Evolutionary conservation across 2,888 invertebrate species (phyloP).

Genomic region (Mystacides longicornis): DNA sequence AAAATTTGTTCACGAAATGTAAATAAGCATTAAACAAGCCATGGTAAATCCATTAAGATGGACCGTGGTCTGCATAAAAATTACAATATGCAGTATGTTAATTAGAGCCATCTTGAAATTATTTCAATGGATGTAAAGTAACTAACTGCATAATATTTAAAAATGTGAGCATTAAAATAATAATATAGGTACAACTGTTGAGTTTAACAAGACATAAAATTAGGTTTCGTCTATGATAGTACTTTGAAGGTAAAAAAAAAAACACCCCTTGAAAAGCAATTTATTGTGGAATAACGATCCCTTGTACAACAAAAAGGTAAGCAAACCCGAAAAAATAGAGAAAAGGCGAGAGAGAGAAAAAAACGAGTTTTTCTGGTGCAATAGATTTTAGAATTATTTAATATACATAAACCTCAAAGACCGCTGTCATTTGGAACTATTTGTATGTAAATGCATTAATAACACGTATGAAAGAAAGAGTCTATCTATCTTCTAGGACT

Average conservation of each 20-base stretch:
- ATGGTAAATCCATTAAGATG: conserved; percentile 5
- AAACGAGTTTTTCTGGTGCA: conserved; percentile 23
- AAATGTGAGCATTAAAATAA: conserved; percentile 6
- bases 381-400: conserved; percentile 21
- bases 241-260: not conserved
- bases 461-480: not conserved
- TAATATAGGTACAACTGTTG: conserved; percentile 12
- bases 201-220: conserved; percentile 26
- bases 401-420: conserved; percentile 17
- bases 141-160: too few species aligned
- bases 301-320: conserved; percentile 3
- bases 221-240: conserved; percentile 19
- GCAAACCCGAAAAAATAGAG: conserved; percentile 1
- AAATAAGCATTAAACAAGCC: conserved; percentile 7
- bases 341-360: too few species aligned
- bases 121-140: too few species aligned
- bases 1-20: conserved; percentile 1
- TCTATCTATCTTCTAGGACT: too few species aligned
- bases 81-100: not conserved
- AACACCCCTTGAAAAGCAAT: not conserved
- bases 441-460: conserved; percentile 14
- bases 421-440: conserved; percentile 12
- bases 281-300: conserved; percentile 1
- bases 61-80: not conserved
- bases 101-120: not conserved